Percentiles rank a stretch among this genome's conserved stretches.
phyloP scores from a whole-genome alignment of 1,140 invertebrate genomes.

The Diachasma alloeum region DNA sequence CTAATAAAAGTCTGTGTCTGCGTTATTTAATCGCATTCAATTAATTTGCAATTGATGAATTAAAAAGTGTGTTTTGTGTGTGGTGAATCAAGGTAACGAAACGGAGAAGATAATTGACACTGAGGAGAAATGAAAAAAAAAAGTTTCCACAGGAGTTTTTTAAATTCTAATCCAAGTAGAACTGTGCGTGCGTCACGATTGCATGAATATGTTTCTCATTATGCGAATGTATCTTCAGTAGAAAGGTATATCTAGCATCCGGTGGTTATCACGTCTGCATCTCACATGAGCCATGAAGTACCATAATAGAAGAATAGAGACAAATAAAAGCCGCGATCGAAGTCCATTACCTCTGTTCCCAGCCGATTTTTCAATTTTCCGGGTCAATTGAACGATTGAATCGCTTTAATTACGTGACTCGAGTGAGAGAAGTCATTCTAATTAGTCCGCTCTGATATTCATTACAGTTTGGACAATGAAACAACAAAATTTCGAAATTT shows the following conservation, averaged over 20 bases:
- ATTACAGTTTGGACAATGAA: neutral
- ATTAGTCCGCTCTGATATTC: too few relatives aligned
- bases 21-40: neutral
- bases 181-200: conserved; percentile 31
- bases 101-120: neutral
- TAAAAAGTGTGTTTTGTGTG: neutral
- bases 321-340: neutral
- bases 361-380: too few relatives aligned
- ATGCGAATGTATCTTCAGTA: conserved; percentile 28
- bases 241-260: conserved; percentile 33
- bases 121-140: neutral
- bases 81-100: neutral
- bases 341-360: neutral
- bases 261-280: neutral
- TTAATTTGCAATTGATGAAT: neutral
- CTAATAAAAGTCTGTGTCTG: too few relatives aligned
- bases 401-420: too few relatives aligned
- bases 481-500: conserved; percentile 1
- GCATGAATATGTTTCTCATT: conserved; percentile 35
- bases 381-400: too few relatives aligned
- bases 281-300: neutral
- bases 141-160: neutral
- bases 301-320: neutral
- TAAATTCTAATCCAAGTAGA: conserved; percentile 5
- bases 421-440: too few relatives aligned